Percentiles rank a stretch among this genome's conserved stretches.
Evolutionary conservation across 92 coral and sea anemone species (phyloP).

Genomic region (Parazoanthus swiftii): DNA sequence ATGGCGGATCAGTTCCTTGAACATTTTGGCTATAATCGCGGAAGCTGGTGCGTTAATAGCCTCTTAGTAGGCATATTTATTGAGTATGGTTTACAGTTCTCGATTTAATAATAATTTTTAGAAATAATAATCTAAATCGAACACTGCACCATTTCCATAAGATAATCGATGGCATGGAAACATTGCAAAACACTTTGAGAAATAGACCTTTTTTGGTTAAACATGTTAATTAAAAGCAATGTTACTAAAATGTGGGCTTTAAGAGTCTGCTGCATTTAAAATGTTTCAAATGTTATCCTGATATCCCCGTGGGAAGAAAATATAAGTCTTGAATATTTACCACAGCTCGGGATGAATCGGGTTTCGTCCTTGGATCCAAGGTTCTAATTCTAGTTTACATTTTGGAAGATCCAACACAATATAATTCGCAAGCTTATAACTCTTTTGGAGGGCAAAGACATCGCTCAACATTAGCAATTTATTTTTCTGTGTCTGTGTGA

Average conservation of each 20-base stretch:
- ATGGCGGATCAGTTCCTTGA: background rate
- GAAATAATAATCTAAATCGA: background rate
- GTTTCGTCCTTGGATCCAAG: background rate
- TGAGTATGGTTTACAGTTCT: background rate
- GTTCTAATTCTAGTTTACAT: background rate
- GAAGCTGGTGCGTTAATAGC: conserved; percentile 3
- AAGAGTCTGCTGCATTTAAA: background rate
- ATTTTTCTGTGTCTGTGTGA: background rate
- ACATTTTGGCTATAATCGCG: conserved; percentile 27
- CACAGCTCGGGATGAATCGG: too few species aligned
- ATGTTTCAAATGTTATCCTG: background rate
- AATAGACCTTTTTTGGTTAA: too few species aligned
- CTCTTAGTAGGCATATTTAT: conserved; percentile 35
- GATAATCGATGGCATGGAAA: background rate
- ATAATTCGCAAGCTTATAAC: too few species aligned
- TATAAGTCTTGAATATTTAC: too few species aligned
- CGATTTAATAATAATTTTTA: background rate
- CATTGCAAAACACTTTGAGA: background rate
- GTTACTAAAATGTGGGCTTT: background rate
- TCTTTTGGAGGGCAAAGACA: background rate
- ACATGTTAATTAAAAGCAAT: background rate
- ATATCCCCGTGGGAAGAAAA: background rate
- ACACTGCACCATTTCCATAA: background rate
- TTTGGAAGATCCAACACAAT: background rate
- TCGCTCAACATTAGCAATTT: background rate